Conservation (phyloP, 2,888 invertebrate species). For the Protonemura montana region DNA sequence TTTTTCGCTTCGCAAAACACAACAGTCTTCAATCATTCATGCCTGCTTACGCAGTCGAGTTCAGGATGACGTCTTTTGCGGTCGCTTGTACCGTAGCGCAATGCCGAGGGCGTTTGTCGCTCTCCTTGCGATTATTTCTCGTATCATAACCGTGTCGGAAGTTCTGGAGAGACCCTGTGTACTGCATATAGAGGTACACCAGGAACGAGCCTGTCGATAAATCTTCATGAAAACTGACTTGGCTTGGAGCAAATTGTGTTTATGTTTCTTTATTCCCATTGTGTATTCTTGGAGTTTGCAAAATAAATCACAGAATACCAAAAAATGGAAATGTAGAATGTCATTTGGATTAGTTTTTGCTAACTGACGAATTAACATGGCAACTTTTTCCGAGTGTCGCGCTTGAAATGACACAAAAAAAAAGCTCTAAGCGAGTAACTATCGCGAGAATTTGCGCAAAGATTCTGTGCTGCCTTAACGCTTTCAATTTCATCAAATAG, state of each 20-base stretch:
- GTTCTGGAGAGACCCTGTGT: too few relatives aligned
- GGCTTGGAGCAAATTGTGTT: too few relatives aligned
- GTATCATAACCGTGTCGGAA: too few relatives aligned
- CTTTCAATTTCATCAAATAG: background rate
- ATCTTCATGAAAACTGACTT: too few relatives aligned
- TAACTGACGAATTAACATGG: background rate
- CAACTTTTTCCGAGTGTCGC: background rate
- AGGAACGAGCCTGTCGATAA: too few relatives aligned
- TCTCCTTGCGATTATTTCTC: too few relatives aligned
- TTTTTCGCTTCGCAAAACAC: background rate
- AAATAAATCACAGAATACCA: too few relatives aligned
- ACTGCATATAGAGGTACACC: too few relatives aligned
- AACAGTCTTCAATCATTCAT: background rate
- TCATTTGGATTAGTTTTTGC: background rate
- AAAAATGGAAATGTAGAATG: background rate
- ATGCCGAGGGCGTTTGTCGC: too few relatives aligned
- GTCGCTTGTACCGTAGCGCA: background rate
- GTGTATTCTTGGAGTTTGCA: too few relatives aligned
- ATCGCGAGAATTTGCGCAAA: background rate
- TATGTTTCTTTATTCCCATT: too few relatives aligned
- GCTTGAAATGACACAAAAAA: background rate
- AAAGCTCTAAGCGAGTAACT: background rate
- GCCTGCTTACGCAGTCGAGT: slow-evolving; percentile 3
- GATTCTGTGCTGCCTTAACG: background rate
- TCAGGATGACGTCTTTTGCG: background rate